Evolutionary conservation across 2,888 invertebrate genomes (phyloP), one percentile per base, ranked within the genome.

Genomic region (Spodoptera exigua): DNA sequence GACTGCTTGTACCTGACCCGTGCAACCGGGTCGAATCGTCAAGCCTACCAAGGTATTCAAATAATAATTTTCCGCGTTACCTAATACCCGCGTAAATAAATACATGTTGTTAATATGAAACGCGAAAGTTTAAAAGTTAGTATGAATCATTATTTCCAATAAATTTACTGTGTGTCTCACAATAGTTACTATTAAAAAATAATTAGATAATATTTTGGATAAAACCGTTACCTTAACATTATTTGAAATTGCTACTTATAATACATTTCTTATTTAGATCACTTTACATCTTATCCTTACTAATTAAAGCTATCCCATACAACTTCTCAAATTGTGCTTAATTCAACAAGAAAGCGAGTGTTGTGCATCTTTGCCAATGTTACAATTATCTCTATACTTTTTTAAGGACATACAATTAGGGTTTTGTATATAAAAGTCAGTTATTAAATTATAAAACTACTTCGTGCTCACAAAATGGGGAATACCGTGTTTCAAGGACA

Each of bases 291-390:
- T 88, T 85, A 87, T 69, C 72, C 83, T 88, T 74, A 84, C 92
- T 94, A 93, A 89, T 94, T 94, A 94, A 94, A 94, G 93, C 94
- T 94, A 93, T 93, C 93, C 93, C 94, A 93, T 93, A 91, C 89
- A 91, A 92, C 89, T 89, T 92, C 79, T 90, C 83, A 85, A 85
- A 85, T 90, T 82, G 92, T 93, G 92, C 91, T 88, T 81, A 83
- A 79, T 86, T 86, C 77, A 83, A 86, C 70, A 70, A 84, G 79
- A 86, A 89, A 89, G 89, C 89, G 78, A 82, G 81, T 83, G 77
- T 79, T 64, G 86, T 87, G 87, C 84, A 80, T 56, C 60, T 65
- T 61, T 70, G 60, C 65, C 56, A 67, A 59, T 75, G 32, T 62
- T 57, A 45, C 37, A 45, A 34, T 59, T 65, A 44, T 59, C 13